Percentiles rank a stretch among this genome's conserved stretches.
Evolutionary conservation across 2,113 vertebrate genomes (phyloP).

Genomic region (Crotophaga sulcirostris): DNA sequence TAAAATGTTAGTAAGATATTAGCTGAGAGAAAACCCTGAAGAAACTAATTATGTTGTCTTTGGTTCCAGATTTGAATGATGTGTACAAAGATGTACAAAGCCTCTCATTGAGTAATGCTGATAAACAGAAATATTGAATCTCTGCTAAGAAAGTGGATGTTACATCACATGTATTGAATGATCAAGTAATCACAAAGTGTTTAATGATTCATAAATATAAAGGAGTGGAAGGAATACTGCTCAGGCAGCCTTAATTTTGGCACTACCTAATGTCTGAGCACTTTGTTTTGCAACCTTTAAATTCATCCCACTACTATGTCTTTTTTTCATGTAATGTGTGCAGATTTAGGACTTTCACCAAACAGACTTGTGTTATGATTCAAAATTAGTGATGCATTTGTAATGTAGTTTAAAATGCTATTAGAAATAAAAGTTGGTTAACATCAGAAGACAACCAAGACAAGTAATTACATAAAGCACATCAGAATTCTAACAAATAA

Average conservation of each 20-base stretch:
- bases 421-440: neutral
- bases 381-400: neutral
- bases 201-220: neutral
- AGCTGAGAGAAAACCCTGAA: neutral
- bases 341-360: neutral
- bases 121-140: neutral
- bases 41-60: neutral
- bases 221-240: neutral
- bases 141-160: neutral
- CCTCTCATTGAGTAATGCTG: neutral
- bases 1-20: neutral
- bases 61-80: neutral
- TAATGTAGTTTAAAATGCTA: neutral
- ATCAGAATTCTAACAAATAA: neutral
- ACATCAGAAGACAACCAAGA: neutral
- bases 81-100: neutral
- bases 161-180: neutral
- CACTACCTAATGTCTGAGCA: neutral
- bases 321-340: neutral
- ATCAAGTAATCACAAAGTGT: neutral
- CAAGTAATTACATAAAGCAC: neutral
- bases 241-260: neutral
- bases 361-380: neutral
- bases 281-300: neutral
- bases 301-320: neutral